Percentiles rank a stretch among this genome's conserved stretches.
These are phyloP conservation scores for Drosophila busckii DNA, from an alignment of 1,140 invertebrate species.

Conservation along the genomic window DNA sequence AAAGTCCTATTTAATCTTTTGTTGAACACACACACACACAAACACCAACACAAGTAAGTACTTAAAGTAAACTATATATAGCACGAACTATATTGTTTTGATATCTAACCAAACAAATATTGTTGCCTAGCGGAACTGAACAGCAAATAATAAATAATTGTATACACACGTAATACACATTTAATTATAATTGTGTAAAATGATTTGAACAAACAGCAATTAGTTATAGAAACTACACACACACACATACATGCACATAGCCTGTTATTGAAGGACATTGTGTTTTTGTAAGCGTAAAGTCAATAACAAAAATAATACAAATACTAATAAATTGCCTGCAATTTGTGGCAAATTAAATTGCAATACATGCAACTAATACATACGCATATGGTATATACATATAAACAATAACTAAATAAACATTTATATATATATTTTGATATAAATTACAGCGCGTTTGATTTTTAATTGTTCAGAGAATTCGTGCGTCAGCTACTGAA, in stretches of 20 bases:
- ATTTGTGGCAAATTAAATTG: constrained; percentile 27
- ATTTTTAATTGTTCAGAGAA: constrained; percentile 24
- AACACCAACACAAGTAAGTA: not conserved
- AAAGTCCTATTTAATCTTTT: too few relatives aligned
- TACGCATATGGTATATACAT: constrained; percentile 7
- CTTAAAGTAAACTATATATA: constrained; percentile 7
- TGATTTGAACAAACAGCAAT: constrained; percentile 14
- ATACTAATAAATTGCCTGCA: constrained; percentile 29
- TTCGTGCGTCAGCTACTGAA: constrained; percentile 26
- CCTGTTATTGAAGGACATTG: constrained; percentile 18
- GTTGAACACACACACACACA: not conserved
- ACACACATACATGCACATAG: too few relatives aligned
- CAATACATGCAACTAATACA: constrained; percentile 11
- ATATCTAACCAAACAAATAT: constrained; percentile 28
- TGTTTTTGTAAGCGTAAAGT: too few relatives aligned
- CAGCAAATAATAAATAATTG: constrained; percentile 27
- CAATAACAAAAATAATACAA: constrained; percentile 16
- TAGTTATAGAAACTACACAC: too few relatives aligned
- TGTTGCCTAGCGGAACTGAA: constrained; percentile 33
- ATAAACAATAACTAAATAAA: constrained; percentile 60
- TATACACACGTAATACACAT: constrained; percentile 11
- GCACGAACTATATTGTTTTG: constrained; percentile 34
- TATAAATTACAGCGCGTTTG: constrained; percentile 33
- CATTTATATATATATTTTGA: constrained; percentile 53
- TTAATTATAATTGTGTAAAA: constrained; percentile 11